Conservation (phyloP, 2,888 invertebrate species). For the Cryptocheilus praepositus region DNA sequence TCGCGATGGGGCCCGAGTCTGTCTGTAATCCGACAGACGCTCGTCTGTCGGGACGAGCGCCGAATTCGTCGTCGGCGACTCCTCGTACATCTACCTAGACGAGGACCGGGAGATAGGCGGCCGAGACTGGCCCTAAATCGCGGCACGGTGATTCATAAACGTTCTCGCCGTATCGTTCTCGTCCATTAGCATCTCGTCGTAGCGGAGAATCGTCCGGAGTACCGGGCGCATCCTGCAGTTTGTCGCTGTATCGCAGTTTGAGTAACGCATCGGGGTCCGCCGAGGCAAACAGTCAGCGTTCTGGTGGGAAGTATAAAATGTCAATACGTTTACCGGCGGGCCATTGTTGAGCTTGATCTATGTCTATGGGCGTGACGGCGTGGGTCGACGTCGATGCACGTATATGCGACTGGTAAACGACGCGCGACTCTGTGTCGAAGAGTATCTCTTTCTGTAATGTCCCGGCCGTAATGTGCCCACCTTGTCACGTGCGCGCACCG, state of each 20-base stretch:
- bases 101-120: no score
- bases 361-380: conserved; percentile 59
- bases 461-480: conserved; percentile 46
- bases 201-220: conserved; percentile 17
- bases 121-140: no score
- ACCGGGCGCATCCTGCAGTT: conserved; percentile 52
- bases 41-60: no score
- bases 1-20: no score
- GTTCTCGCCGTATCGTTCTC: conserved; percentile 46
- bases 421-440: conserved; percentile 18
- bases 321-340: conserved; percentile 67
- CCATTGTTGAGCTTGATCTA: conserved; percentile 68
- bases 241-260: conserved; percentile 62
- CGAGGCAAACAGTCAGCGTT: conserved; percentile 43
- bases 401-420: conserved; percentile 15
- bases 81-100: no score
- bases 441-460: conserved; percentile 53
- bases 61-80: no score
- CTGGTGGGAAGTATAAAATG: conserved; percentile 62
- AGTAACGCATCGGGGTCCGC: conserved; percentile 51
- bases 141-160: conserved; percentile 36
- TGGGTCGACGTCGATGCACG: conserved; percentile 30
- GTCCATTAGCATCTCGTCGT: conserved; percentile 60
- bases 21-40: no score
- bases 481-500: not conserved